Percentiles rank a stretch among this genome's conserved stretches.
Conservation (phyloP, 2,888 invertebrate genomes). For the Leptogaster cylindrica region DNA sequence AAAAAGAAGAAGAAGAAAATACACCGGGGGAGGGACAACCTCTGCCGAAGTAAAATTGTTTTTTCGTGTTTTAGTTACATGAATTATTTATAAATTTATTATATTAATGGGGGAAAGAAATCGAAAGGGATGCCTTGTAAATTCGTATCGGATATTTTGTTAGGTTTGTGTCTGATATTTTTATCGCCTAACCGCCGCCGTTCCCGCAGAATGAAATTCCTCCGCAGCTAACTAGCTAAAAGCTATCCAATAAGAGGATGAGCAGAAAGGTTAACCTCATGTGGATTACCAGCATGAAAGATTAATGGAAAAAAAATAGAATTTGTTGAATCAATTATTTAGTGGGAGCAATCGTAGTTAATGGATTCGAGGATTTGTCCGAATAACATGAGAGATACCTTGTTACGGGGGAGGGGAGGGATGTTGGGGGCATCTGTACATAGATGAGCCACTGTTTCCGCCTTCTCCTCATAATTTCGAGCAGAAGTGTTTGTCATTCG, state of each 20-base stretch:
- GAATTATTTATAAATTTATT: slow-evolving; percentile 53
- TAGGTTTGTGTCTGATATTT: slow-evolving; percentile 8
- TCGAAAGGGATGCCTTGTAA: slow-evolving; percentile 36
- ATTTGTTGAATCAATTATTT: slow-evolving; percentile 49
- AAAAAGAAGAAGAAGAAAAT: too few relatives aligned
- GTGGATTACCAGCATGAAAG: slow-evolving; percentile 33
- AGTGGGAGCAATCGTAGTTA: slow-evolving; percentile 48
- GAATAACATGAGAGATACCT: slow-evolving; percentile 42
- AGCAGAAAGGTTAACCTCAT: slow-evolving; percentile 37
- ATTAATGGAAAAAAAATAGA: slow-evolving; percentile 39
- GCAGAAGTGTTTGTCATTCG: slow-evolving; percentile 24
- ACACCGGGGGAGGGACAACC: slow-evolving; percentile 22
- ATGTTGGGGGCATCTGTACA: not conserved
- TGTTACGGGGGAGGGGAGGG: not conserved
- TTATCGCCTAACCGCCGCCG: slow-evolving; percentile 2
- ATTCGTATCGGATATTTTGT: slow-evolving; percentile 11
- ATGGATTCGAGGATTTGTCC: slow-evolving; percentile 48
- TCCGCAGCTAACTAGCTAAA: slow-evolving; percentile 34
- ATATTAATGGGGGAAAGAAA: slow-evolving; percentile 49
- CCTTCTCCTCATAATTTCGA: slow-evolving; percentile 3
- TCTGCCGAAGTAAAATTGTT: slow-evolving; percentile 48
- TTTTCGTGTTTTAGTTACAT: slow-evolving; percentile 52
- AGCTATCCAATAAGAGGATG: not conserved
- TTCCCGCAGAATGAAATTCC: not conserved
- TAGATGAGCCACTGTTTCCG: not conserved